These are phyloP conservation scores for Chrysogorgia sp. DNA, from an alignment of 92 coral and sea anemone species.

Conservation along the genomic window DNA sequence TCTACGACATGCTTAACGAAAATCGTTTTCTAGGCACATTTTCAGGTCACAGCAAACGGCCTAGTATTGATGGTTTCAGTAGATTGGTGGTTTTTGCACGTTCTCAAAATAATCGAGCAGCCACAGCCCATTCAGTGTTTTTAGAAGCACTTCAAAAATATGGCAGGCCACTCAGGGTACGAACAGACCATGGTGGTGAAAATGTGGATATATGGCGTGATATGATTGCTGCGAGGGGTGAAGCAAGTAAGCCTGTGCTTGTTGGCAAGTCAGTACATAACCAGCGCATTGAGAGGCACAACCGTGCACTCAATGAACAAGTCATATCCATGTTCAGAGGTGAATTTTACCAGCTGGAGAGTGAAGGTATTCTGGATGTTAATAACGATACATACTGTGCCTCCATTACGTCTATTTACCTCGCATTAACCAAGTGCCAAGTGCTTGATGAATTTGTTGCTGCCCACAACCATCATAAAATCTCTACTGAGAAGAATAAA, in stretches of 20 bases:
- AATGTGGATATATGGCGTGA: constrained; percentile 63
- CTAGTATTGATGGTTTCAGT: constrained; percentile 65
- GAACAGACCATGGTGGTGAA: too few species aligned
- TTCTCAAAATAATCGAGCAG: constrained; percentile 46
- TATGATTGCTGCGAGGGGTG: constrained; percentile 60
- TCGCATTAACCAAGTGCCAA: constrained; percentile 50
- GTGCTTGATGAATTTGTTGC: constrained; percentile 31
- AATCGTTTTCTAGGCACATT: too few species aligned
- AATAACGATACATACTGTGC: constrained; percentile 62
- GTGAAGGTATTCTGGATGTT: too few species aligned
- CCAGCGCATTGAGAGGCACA: too few species aligned
- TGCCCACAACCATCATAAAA: constrained; percentile 49
- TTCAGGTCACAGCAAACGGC: too few species aligned
- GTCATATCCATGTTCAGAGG: too few species aligned
- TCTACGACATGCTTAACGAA: too few species aligned
- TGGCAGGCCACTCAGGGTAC: constrained; percentile 56
- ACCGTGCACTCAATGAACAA: too few species aligned
- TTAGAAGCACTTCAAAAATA: constrained; percentile 46
- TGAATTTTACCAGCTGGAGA: too few species aligned
- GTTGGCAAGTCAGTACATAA: constrained; percentile 60
- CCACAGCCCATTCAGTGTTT: constrained; percentile 43
- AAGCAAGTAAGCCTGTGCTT: constrained; percentile 47
- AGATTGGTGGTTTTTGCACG: constrained; percentile 48
- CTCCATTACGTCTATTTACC: constrained; percentile 58
- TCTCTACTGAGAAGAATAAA: constrained; percentile 51